Conservation (phyloP, 2,888 invertebrate genomes). For the Macaria notata region DNA sequence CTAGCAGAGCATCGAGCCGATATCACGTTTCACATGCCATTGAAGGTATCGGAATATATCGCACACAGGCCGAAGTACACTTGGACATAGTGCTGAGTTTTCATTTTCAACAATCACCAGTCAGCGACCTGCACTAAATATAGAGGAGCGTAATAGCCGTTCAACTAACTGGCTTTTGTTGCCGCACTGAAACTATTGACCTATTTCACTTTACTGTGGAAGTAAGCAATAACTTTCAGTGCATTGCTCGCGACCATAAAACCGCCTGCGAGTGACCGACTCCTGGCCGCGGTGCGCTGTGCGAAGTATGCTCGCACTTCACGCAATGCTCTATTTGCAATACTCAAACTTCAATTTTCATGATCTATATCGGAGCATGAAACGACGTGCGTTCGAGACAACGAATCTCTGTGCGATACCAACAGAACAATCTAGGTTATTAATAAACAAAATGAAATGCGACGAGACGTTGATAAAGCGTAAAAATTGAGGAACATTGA, state of each 20-base stretch:
- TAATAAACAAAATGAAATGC: conserved; percentile 38
- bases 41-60: conserved; percentile 11
- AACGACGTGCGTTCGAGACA: not conserved
- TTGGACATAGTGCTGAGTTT: conserved; percentile 15
- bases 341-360: conserved; percentile 1
- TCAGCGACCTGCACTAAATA: conserved; percentile 63
- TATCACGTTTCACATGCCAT: conserved; percentile 17
- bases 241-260: conserved; percentile 71
- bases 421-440: conserved; percentile 28
- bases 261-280: conserved; percentile 62
- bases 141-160: conserved; percentile 62
- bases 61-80: conserved; percentile 6
- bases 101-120: conserved; percentile 30
- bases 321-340: conserved; percentile 26
- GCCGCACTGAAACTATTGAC: conserved; percentile 81
- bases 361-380: not conserved
- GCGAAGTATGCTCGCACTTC: conserved; percentile 15
- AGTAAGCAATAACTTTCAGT: conserved; percentile 80
- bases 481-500: conserved; percentile 69
- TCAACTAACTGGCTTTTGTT: conserved; percentile 78
- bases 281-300: conserved; percentile 42
- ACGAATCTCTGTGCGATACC: too few relatives aligned
- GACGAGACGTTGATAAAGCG: conserved; percentile 50
- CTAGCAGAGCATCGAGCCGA: not conserved
- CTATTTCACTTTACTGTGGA: conserved; percentile 78